Conservation (phyloP, 2,797 vertebrate genomes). For the Sebastes itinus region DNA sequence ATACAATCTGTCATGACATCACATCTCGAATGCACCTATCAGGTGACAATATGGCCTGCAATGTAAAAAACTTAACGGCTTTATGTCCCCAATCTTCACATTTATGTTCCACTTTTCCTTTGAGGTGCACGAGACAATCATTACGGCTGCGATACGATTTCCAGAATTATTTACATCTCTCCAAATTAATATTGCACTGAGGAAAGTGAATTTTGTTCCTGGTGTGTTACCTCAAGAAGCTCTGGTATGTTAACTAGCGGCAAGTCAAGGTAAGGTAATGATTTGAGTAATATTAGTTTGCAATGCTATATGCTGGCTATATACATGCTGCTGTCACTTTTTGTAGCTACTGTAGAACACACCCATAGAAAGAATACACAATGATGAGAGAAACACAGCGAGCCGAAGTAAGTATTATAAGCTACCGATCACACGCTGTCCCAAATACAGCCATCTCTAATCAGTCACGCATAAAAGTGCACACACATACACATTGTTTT, state of each 20-base stretch:
- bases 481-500: constrained; percentile 50
- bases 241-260: neutral
- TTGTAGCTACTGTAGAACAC: neutral
- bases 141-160: neutral
- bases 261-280: neutral
- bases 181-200: neutral
- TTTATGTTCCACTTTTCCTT: neutral
- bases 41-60: neutral
- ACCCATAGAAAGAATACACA: neutral
- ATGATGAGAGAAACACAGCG: neutral
- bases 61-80: neutral
- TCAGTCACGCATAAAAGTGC: constrained; percentile 14
- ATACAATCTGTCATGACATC: neutral
- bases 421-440: neutral
- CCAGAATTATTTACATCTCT: neutral
- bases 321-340: neutral
- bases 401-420: neutral
- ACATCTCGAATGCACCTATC: neutral
- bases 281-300: neutral
- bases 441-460: constrained; percentile 37
- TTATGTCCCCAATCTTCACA: neutral
- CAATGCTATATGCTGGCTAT: neutral
- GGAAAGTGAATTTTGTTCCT: neutral
- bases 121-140: neutral
- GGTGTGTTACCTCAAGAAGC: neutral